These are phyloP conservation scores for Spermophilus dauricus DNA, from an alignment of 2,113 vertebrate genomes.

Conservation along the genomic window DNA sequence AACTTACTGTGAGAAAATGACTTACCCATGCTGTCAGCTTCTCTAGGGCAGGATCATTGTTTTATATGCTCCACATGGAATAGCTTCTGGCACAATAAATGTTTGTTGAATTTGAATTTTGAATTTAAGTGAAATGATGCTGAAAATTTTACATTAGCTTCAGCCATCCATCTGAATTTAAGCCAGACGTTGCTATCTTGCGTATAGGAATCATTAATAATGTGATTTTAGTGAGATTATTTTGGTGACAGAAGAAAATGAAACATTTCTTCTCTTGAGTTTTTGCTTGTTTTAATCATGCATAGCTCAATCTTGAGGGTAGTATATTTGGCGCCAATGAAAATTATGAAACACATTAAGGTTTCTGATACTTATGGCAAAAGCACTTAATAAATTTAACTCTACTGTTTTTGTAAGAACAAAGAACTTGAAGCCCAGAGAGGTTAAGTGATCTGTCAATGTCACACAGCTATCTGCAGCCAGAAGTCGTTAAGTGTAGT, in stretches of 20 bases:
- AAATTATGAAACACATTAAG: not conserved
- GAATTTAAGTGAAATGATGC: constrained; percentile 76
- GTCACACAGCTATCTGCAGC: not conserved
- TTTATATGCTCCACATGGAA: constrained; percentile 51
- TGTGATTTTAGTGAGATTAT: constrained; percentile 85
- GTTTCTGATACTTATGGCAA: constrained; percentile 18
- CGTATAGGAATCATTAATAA: constrained; percentile 92
- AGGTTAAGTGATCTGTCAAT: not conserved
- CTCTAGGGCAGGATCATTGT: constrained; percentile 17
- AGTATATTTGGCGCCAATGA: not conserved
- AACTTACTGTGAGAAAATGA: constrained; percentile 57
- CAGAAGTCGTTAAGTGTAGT: not conserved
- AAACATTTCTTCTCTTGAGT: not conserved
- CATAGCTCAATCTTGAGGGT: not conserved
- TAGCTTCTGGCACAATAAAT: constrained; percentile 35
- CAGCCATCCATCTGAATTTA: constrained; percentile 92
- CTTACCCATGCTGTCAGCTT: constrained; percentile 48
- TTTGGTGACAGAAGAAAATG: constrained; percentile 47
- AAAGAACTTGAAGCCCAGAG: constrained; percentile 32
- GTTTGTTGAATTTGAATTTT: constrained; percentile 72
- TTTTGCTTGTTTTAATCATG: not conserved
- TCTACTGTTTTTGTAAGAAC: not conserved
- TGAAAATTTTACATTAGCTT: constrained; percentile 77
- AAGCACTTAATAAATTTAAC: constrained; percentile 37
- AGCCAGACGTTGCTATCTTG: constrained; percentile 89